phyloP scores from a whole-genome alignment of 2,888 invertebrate species.

The Drosophila picticornis region DNA sequence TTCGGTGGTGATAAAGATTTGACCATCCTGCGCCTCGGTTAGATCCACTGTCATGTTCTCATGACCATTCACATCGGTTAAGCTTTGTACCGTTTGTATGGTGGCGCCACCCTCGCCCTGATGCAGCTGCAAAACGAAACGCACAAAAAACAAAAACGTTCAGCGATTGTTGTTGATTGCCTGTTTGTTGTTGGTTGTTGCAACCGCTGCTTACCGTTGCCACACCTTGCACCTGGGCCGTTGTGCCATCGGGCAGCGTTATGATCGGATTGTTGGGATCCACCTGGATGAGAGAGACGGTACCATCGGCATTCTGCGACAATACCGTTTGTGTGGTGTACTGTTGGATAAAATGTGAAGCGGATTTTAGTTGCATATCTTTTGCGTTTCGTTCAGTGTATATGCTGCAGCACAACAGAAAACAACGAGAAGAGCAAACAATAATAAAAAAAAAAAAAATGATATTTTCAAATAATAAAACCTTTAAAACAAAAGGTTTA shows the following conservation, averaged over 20 bases:
- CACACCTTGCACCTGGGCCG: constrained; percentile 94
- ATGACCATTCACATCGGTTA: constrained; percentile 89
- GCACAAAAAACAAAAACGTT: no score
- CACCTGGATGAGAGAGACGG: constrained; percentile 97
- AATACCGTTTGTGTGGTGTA: constrained; percentile 95
- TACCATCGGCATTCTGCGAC: constrained; percentile 98
- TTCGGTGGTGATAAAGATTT: constrained; percentile 97
- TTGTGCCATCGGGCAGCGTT: constrained; percentile 97
- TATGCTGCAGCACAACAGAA: constrained; percentile 14
- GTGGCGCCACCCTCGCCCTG: constrained; percentile 88
- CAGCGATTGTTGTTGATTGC: no score
- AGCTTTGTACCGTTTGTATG: constrained; percentile 89
- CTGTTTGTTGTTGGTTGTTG: neutral
- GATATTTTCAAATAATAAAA: neutral
- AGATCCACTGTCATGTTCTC: constrained; percentile 94
- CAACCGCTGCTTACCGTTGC: constrained; percentile 80
- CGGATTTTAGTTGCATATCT: constrained; percentile 1
- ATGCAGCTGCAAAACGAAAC: constrained; percentile 86
- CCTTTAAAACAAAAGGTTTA: neutral
- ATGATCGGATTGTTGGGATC: constrained; percentile 97
- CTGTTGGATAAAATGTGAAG: constrained; percentile 84
- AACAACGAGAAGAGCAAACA: neutral
- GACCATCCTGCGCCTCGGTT: constrained; percentile 97
- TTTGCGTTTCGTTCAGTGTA: neutral
- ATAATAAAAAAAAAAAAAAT: constrained; percentile 7